Base-by-base conservation (phyloP, 1,140 invertebrate species). In the Teleogryllus occipitalis region DNA sequence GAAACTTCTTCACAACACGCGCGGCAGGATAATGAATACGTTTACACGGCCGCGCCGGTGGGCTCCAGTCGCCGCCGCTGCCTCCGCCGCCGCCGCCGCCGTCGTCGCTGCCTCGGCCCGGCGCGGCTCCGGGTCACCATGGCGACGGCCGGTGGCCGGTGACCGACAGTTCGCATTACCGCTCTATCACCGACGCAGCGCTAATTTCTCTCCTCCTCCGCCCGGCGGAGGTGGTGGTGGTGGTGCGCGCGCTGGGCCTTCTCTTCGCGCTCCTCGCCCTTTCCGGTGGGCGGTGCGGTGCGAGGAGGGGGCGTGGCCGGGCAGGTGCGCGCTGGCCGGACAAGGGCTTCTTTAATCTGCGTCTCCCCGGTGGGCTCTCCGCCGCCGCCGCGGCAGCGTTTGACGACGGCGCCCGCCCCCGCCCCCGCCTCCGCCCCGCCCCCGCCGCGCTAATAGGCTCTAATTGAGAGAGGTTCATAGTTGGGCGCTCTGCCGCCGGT, bases 401-500 rank as follows among this genome's bases (percentile, higher is more conserved):
- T 77, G 47, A 77, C 48, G 76, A 77, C 48, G 39, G 21, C 76
- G 46, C 48, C 47, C 48, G 39, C 48, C 12, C 76, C 76, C 27
- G 27, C 27, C 27, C n/a, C 76, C 18, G 21, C 76, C n/a, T n/a
- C 76, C 14, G n/a, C 47, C 48, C 76, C 48, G 39, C 76, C 76
- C 21, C 76, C 18, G 21, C 76, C 18, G 76, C 48, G 76, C 76
- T 83, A 83, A 83, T 83, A 82, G 81, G 83, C 77, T 82, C 82
- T 83, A 83, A 83, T 83, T 82, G 81, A 81, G 82, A 83, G 80
- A 82, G 82, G 82, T 82, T 82, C 81, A 79, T 82, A 81, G 72
- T 22, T 73, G 80, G 76, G 39, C 22, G 73, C 65, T 77, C 77
- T 54, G 65, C n/a, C 73, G n/a, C 76, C 54, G 46, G 65, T 77